phyloP scores from a whole-genome alignment of 2,797 vertebrate species.

The Anguilla anguilla region DNA sequence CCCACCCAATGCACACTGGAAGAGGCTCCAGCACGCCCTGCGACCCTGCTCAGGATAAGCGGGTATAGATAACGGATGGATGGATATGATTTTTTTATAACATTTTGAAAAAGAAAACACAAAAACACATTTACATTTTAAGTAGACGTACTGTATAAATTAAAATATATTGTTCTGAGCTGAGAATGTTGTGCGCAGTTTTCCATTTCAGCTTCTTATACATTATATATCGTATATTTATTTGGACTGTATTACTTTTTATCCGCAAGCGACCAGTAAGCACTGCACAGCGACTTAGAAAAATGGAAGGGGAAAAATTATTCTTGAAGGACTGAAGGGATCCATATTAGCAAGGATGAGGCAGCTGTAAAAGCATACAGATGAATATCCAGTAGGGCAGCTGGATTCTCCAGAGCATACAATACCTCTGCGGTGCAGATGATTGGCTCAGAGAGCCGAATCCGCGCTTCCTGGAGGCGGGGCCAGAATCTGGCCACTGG shows the following conservation, averaged over 20 bases:
- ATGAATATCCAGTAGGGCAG: not conserved
- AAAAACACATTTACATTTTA: no score
- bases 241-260: not conserved
- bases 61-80: no score
- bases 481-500: no score
- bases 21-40: no score
- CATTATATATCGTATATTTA: not conserved
- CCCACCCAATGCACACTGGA: no score
- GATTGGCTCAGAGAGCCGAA: not conserved
- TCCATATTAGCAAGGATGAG: not conserved
- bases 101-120: no score
- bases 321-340: not conserved
- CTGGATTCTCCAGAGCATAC: not conserved
- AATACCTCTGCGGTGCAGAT: not conserved
- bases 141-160: not conserved
- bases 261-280: not conserved
- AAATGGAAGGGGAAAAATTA: not conserved
- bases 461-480: no score
- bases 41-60: no score
- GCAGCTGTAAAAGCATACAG: not conserved
- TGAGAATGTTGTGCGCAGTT: not conserved
- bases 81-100: no score
- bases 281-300: not conserved
- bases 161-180: not conserved
- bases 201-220: not conserved